A percentile compares a stretch with the other conserved stretches of the same genome.
phyloP scores from a whole-genome alignment of 2,113 vertebrate genomes.

The Pelmatolapia mariae region DNA sequence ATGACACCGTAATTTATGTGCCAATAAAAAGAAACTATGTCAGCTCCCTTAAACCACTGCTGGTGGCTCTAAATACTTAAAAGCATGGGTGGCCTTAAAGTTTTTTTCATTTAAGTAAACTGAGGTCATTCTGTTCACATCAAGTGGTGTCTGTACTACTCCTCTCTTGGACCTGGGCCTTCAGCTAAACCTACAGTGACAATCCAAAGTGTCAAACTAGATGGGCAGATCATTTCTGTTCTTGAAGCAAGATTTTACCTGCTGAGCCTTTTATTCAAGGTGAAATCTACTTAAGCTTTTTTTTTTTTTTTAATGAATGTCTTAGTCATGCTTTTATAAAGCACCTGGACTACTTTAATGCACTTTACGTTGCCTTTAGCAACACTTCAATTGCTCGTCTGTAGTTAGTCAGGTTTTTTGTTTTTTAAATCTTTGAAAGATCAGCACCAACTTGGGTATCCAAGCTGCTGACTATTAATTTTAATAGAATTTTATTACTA shows the following conservation, averaged over 20 bases:
- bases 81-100: too few species aligned
- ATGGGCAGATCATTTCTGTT: too few species aligned
- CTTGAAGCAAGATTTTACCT: too few species aligned
- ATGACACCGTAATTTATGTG: neutral
- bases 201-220: too few species aligned
- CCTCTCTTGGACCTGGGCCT: too few species aligned
- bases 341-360: neutral
- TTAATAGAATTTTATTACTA: neutral
- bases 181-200: too few species aligned
- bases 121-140: too few species aligned
- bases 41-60: neutral
- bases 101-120: too few species aligned
- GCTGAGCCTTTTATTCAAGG: too few species aligned
- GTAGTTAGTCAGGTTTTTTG: neutral
- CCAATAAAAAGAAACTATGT: neutral
- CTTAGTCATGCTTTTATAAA: neutral
- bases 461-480: neutral
- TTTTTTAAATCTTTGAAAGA: neutral
- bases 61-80: neutral
- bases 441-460: neutral
- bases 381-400: neutral
- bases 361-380: neutral
- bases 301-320: neutral
- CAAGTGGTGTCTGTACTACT: too few species aligned
- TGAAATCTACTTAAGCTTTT: neutral